Evolutionary conservation across 2,797 vertebrate genomes (phyloP).

Genomic region (Amblyopsis hoosieri): DNA sequence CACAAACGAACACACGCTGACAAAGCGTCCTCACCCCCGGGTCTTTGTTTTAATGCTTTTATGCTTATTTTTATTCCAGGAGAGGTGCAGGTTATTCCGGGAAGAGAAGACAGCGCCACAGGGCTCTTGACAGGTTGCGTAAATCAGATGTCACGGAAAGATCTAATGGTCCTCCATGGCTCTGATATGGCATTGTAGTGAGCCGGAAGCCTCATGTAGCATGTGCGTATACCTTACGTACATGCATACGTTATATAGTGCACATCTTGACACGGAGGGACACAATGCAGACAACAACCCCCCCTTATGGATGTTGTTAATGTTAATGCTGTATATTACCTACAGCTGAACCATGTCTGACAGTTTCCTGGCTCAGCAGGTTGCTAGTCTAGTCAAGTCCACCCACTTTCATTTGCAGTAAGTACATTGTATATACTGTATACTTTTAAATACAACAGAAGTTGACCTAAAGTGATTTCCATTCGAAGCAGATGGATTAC

Average conservation of each 20-base stretch:
- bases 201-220: slow-evolving; percentile 57
- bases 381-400: slow-evolving; percentile 12
- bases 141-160: slow-evolving; percentile 73
- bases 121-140: slow-evolving; percentile 65
- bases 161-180: slow-evolving; percentile 68
- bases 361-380: slow-evolving; percentile 53
- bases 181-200: slow-evolving; percentile 51
- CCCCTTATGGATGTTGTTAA: slow-evolving; percentile 6
- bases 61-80: slow-evolving; percentile 34
- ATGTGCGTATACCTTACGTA: not conserved
- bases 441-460: too few relatives aligned
- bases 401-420: slow-evolving; percentile 19
- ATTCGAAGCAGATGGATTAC: too few relatives aligned
- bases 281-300: slow-evolving; percentile 20
- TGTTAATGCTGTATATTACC: slow-evolving; percentile 39
- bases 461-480: too few relatives aligned
- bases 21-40: slow-evolving; percentile 17
- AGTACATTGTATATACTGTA: not conserved
- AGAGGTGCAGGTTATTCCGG: slow-evolving; percentile 63
- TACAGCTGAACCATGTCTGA: slow-evolving; percentile 31
- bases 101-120: slow-evolving; percentile 61
- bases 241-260: slow-evolving; percentile 9
- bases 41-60: slow-evolving; percentile 54
- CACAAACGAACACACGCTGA: not conserved
- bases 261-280: not conserved